Base-by-base conservation (phyloP, 2,797 vertebrate genomes). In the Diplodus puntazzo region DNA sequence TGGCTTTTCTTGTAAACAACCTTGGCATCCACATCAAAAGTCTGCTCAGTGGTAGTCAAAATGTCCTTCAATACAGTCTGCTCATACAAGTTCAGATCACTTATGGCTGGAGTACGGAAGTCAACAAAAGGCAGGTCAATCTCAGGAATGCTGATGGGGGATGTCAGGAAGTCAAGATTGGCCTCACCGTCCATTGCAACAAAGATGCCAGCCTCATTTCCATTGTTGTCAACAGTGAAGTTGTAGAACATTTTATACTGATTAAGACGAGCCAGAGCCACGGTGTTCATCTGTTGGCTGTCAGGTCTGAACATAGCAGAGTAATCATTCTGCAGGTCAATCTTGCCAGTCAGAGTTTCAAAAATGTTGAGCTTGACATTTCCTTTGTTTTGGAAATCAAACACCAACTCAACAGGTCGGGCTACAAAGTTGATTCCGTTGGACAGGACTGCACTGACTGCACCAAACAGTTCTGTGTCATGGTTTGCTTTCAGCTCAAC, bases 251-350 rank as follows among this genome's bases (percentile, higher is more conserved):
- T 95, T 72, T 95, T 97, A 86, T 97, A 96, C 65, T 98, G 96
- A 87, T 98, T 98, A 81, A 98, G 94, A 67, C 95, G 96, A 59
- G 94, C 92, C 65, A 90, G 80, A 69, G 93, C 90, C 76, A 96
- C 81, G 91, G 96, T 97, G 86, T 86, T 95, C 14, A 96, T 73
- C 63, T 95, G 94, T 79, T 99, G 97, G 81, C 85, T 84, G 11
- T 89, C 87, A 11, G 94, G 90, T 77, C 86, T 97, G 53, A 99
- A 81, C 42, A 82, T 86, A 68, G 96, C 89, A 6, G 91, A 90
- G 53, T 97, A 97, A 80, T 97, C 96, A 94, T 97, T 98, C 80
- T 96, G 90, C 75, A 98, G 92, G 52, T 98, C 97, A 74, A 98
- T 92, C 86, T 98, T 98, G 17, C 96, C 96, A 48, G 86, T 93